Conservation (phyloP, 2,797 vertebrate genomes). For the Mastacembelus armatus region DNA sequence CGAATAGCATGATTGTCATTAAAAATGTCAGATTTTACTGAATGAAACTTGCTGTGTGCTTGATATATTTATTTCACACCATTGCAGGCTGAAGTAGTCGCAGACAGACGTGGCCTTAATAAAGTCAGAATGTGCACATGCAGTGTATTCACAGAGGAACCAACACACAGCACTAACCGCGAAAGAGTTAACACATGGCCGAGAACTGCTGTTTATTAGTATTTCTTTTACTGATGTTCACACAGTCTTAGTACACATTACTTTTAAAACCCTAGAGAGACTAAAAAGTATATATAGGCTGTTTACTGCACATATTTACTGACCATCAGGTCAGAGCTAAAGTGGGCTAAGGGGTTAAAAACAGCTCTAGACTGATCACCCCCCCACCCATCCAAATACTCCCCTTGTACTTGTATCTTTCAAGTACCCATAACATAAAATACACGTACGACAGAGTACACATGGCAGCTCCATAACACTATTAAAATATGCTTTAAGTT, state of each 20-base stretch:
- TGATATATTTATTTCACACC: conserved; percentile 38
- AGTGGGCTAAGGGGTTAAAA: neutral
- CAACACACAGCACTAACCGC: neutral
- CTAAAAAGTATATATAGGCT: neutral
- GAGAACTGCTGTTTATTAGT: neutral
- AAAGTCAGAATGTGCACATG: neutral
- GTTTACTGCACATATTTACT: too few relatives aligned
- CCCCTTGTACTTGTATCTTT: neutral
- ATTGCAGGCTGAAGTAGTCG: neutral
- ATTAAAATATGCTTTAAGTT: neutral
- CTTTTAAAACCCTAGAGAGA: neutral
- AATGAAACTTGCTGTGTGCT: conserved; percentile 13
- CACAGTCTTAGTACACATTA: neutral
- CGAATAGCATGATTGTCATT: conserved; percentile 24
- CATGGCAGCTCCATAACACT: neutral
- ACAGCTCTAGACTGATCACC: neutral
- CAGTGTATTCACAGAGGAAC: conserved; percentile 18
- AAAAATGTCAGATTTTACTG: conserved; percentile 14
- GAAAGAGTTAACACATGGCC: neutral
- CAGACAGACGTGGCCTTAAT: neutral
- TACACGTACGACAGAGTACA: neutral
- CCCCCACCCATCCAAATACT: neutral
- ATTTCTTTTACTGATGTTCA: neutral
- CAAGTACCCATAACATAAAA: too few relatives aligned
- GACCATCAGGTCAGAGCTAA: too few relatives aligned